Percentiles rank a stretch among this genome's conserved stretches.
These are phyloP conservation scores for Paedocypris micromegethes DNA, from an alignment of 2,797 vertebrate species.

Conservation along the genomic window DNA sequence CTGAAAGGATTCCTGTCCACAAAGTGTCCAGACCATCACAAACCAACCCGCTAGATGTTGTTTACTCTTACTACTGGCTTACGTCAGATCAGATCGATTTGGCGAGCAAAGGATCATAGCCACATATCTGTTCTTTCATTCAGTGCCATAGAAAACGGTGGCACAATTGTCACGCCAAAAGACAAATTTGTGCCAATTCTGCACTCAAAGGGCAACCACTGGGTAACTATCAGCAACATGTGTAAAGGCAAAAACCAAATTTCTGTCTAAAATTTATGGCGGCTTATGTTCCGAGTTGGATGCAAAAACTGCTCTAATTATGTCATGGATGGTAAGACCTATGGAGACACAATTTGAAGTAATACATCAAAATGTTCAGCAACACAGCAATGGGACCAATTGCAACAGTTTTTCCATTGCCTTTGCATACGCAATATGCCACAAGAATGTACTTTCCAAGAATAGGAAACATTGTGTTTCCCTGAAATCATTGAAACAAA, in stretches of 20 bases:
- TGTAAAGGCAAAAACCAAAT: not conserved
- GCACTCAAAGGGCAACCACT: constrained; percentile 1
- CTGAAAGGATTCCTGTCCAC: not conserved
- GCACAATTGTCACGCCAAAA: constrained; percentile 6
- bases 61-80: not conserved
- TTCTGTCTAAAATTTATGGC: constrained; percentile 9
- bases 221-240: constrained; percentile 8
- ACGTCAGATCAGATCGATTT: constrained; percentile 10
- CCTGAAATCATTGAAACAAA: too few species aligned
- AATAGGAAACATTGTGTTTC: too few species aligned
- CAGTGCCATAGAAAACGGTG: not conserved
- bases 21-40: not conserved
- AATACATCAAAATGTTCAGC: not conserved
- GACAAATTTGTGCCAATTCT: not conserved
- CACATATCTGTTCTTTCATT: not conserved
- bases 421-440: too few species aligned
- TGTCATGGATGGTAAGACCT: constrained; percentile 5
- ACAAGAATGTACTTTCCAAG: too few species aligned
- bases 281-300: not conserved
- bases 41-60: not conserved
- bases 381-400: not conserved
- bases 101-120: not conserved
- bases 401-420: not conserved
- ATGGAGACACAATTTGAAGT: not conserved
- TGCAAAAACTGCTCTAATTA: not conserved